These are phyloP conservation scores for Delia radicum DNA, from an alignment of 1,140 invertebrate species.

Conservation along the genomic window DNA sequence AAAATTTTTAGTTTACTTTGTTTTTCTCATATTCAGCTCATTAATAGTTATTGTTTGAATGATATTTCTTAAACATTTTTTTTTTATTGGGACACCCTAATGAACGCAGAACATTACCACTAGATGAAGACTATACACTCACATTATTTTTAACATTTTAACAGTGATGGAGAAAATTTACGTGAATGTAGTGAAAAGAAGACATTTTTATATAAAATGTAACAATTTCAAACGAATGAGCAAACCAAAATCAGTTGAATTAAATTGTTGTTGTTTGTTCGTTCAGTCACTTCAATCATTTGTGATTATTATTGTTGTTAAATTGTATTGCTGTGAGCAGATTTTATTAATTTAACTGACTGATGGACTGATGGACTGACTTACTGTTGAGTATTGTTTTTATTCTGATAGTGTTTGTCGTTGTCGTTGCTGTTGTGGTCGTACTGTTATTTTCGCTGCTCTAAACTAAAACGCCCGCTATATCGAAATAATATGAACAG, in stretches of 20 bases:
- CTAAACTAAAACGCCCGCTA: conserved; percentile 20
- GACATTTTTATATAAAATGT: not conserved
- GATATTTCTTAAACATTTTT: too few species aligned
- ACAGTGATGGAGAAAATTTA: not conserved
- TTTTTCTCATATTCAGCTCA: too few species aligned
- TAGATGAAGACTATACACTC: too few species aligned
- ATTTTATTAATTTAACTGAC: not conserved
- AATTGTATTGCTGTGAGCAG: not conserved
- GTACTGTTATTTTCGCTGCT: not conserved
- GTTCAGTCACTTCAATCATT: not conserved
- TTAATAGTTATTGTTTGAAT: too few species aligned
- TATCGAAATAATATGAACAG: conserved; percentile 9
- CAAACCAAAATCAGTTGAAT: not conserved
- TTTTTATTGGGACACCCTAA: too few species aligned
- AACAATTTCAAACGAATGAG: not conserved
- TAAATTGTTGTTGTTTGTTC: not conserved
- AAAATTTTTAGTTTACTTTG: too few species aligned
- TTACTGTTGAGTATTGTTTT: not conserved
- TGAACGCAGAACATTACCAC: too few species aligned
- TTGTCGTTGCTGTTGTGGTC: not conserved
- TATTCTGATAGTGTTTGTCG: not conserved
- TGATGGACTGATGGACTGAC: not conserved
- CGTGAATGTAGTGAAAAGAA: not conserved
- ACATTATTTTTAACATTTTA: too few species aligned
- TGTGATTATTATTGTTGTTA: not conserved